Evolutionary conservation across 2,113 vertebrate genomes (phyloP).

Genomic region (Melanocharis versteri): DNA sequence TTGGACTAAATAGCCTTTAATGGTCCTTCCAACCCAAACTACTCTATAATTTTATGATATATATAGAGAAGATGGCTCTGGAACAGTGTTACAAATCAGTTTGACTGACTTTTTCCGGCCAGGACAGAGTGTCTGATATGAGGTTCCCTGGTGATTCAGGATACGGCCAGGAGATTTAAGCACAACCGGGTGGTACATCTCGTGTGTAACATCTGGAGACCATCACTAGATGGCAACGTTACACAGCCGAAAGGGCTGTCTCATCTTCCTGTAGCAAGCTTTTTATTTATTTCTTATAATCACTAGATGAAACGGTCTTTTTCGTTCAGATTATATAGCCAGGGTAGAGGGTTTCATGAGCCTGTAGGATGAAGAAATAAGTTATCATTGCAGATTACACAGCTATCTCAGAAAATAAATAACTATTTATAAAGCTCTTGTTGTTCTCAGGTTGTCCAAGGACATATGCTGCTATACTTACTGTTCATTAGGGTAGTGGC

Average conservation of each 20-base stretch:
- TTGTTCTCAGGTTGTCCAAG: not conserved
- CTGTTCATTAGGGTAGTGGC: not conserved
- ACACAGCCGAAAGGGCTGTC: not conserved
- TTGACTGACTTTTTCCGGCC: not conserved
- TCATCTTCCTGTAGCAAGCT: not conserved
- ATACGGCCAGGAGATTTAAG: not conserved
- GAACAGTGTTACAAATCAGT: not conserved
- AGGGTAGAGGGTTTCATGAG: not conserved
- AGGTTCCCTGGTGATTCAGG: not conserved
- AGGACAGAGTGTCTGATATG: accelerated
- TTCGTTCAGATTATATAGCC: not conserved
- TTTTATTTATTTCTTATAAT: not conserved
- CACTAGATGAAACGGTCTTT: not conserved
- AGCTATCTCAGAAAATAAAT: constrained; percentile 1
- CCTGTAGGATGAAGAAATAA: not conserved
- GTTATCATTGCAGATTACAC: not conserved
- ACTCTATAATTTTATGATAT: not conserved
- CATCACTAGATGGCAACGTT: constrained; percentile 72
- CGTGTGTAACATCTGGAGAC: not conserved
- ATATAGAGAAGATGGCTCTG: not conserved
- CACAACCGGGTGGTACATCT: no score
- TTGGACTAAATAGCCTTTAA: not conserved
- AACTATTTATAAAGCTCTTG: not conserved
- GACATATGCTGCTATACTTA: not conserved
- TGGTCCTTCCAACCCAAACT: not conserved